These are phyloP conservation scores for pig (Sus scrofa) DNA, from an alignment of 2,113 vertebrate species.

Conservation along the genomic window DNA sequence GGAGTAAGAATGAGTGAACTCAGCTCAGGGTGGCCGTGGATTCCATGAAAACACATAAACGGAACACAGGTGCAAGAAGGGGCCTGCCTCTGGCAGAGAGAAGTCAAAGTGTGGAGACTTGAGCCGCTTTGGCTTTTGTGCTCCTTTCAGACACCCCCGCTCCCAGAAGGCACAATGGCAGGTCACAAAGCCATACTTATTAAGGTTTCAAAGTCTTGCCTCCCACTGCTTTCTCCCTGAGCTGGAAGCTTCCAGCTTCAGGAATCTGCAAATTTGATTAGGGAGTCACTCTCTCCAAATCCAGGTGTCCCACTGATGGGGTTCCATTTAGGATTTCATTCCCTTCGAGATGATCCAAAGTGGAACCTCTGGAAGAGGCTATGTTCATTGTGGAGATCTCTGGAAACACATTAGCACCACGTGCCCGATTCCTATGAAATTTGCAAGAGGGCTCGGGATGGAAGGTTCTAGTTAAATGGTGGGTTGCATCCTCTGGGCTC, in stretches of 20 bases:
- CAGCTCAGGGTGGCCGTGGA: fast-evolving
- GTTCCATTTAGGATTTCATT: conserved; percentile 77
- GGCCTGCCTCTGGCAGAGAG: neutral
- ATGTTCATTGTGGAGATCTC: conserved; percentile 73
- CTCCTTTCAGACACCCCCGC: fast-evolving
- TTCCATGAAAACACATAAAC: fast-evolving
- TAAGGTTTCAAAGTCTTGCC: neutral
- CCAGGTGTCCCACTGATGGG: conserved; percentile 66
- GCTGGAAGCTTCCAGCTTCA: neutral
- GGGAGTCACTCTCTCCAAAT: conserved; percentile 29
- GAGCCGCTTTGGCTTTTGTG: fast-evolving
- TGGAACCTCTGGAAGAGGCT: conserved; percentile 77
- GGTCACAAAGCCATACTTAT: neutral
- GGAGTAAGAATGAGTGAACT: fast-evolving
- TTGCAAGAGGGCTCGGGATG: neutral
- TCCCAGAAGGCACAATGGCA: neutral
- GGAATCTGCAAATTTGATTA: neutral
- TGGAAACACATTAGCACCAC: conserved; percentile 78
- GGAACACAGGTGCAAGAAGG: neutral
- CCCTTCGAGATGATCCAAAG: conserved; percentile 70
- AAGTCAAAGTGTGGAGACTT: neutral
- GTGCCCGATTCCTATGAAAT: conserved; percentile 74
- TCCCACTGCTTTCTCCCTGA: neutral
- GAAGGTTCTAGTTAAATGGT: conserved; percentile 58
- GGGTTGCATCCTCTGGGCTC: conserved; percentile 65